Conservation (phyloP, 2,797 vertebrate genomes). For the Pteropus rufus region DNA sequence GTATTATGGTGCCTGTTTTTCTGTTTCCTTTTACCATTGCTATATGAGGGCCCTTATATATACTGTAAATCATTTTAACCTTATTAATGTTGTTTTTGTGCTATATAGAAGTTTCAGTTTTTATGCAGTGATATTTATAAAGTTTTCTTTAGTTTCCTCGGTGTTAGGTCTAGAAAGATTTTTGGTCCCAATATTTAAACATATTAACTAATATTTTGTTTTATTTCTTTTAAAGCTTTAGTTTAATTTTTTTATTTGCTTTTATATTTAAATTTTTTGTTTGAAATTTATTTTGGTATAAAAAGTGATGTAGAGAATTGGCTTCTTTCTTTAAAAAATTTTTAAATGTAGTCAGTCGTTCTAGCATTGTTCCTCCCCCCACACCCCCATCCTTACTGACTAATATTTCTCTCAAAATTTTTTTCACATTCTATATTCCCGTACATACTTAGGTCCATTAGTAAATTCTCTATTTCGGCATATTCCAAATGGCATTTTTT, state of each 20-base stretch:
- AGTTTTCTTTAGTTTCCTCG: background rate
- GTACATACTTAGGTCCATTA: background rate
- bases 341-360: background rate
- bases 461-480: background rate
- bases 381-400: background rate
- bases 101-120: background rate
- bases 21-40: background rate
- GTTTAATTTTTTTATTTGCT: background rate
- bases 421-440: background rate
- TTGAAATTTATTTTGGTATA: background rate
- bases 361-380: background rate
- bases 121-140: background rate
- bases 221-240: background rate
- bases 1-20: background rate
- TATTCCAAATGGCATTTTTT: background rate
- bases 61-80: background rate
- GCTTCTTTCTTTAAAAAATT: background rate
- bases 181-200: background rate
- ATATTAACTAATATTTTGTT: background rate
- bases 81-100: background rate
- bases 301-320: background rate
- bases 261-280: background rate
- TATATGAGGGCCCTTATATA: background rate
- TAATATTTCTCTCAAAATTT: background rate
- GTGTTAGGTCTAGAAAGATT: background rate